Conservation (phyloP, 2,113 vertebrate genomes). For the Brachyistius frenatus region DNA sequence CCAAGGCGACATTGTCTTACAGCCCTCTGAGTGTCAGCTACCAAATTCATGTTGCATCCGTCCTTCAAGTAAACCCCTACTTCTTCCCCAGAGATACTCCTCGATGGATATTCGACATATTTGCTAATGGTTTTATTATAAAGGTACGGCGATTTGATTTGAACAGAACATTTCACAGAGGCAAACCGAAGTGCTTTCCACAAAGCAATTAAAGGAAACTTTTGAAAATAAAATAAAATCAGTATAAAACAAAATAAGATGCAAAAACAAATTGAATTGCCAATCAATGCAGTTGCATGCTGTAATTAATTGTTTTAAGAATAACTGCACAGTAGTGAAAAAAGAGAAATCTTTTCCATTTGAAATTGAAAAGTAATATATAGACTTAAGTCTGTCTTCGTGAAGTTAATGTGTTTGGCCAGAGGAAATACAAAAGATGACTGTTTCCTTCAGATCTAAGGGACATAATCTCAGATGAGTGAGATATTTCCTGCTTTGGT, state of each 20-base stretch:
- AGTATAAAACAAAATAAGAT: background rate
- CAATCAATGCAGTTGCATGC: no score
- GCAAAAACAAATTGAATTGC: no score
- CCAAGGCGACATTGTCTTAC: conserved; percentile 78
- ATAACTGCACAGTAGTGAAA: no score
- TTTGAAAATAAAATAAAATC: background rate
- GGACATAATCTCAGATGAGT: background rate
- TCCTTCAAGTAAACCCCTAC: conserved; percentile 49
- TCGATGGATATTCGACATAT: background rate
- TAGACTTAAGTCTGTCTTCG: background rate
- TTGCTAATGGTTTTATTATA: conserved; percentile 10
- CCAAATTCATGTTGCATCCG: conserved; percentile 54
- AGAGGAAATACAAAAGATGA: no score
- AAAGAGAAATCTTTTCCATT: no score
- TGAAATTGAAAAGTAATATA: no score
- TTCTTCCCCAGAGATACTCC: background rate
- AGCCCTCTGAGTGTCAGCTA: conserved; percentile 52
- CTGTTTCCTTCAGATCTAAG: background rate
- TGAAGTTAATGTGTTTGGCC: background rate
- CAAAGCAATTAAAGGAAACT: background rate
- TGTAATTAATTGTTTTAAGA: no score
- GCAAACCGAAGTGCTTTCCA: background rate
- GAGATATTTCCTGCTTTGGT: background rate
- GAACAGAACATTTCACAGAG: background rate
- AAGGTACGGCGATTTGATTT: background rate